Percentiles rank a stretch among this genome's conserved stretches.
Evolutionary conservation across 2,888 invertebrate genomes (phyloP).

Genomic region (Smittia sp.): DNA sequence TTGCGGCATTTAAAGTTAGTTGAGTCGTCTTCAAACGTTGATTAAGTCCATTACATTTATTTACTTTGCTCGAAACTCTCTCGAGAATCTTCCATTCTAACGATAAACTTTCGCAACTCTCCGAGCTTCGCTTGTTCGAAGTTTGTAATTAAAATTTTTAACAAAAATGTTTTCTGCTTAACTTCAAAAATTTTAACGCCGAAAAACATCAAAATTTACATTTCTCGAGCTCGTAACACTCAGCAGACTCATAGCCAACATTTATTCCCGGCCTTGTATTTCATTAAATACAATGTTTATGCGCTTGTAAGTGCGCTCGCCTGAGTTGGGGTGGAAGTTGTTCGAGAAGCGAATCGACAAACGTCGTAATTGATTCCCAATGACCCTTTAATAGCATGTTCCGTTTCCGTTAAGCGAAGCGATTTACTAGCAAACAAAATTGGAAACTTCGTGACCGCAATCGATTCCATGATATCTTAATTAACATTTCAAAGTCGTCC

Average conservation of each 20-base stretch:
- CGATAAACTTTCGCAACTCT: too few species aligned
- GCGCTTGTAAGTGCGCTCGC: neutral
- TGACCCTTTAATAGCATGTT: constrained; percentile 33
- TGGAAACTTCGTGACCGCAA: neutral
- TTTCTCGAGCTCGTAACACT: too few species aligned
- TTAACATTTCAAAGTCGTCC: constrained; percentile 34
- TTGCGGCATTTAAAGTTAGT: neutral
- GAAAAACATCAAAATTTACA: too few species aligned
- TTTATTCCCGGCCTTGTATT: neutral
- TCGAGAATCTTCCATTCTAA: too few species aligned
- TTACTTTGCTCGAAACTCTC: too few species aligned
- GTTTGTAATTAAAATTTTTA: too few species aligned
- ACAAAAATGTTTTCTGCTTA: too few species aligned
- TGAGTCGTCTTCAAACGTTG: too few species aligned
- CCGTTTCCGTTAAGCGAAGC: neutral
- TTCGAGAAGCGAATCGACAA: neutral
- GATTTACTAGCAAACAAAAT: constrained; percentile 9
- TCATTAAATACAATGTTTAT: neutral
- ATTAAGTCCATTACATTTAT: too few species aligned
- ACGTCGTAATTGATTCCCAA: constrained; percentile 34
- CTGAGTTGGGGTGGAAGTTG: neutral
- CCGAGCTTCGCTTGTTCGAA: too few species aligned
- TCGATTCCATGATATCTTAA: constrained; percentile 30
- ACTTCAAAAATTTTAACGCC: too few species aligned
- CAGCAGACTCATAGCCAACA: too few species aligned